Conservation (phyloP, 2,113 vertebrate species). For the Ranitomeya variabilis region DNA sequence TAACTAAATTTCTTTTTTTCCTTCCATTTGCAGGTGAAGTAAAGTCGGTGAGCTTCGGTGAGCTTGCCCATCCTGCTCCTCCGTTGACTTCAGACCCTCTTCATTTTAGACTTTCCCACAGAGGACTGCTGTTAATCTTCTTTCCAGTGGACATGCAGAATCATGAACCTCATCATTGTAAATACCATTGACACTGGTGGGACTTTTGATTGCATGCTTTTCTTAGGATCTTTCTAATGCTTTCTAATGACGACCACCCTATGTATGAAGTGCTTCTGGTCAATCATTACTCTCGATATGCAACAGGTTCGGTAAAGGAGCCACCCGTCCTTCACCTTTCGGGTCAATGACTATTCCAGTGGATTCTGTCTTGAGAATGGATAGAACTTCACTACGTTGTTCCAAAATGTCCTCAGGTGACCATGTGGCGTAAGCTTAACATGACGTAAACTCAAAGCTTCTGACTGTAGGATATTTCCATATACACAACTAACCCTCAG, state of each 20-base stretch:
- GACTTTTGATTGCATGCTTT: slow-evolving; percentile 55
- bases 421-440: slow-evolving; percentile 33
- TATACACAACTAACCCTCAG: slow-evolving; percentile 42
- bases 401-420: slow-evolving; percentile 51
- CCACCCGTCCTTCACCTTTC: neutral
- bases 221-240: slow-evolving; percentile 55
- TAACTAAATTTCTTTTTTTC: slow-evolving; percentile 52
- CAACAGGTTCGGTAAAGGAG: slow-evolving; percentile 41
- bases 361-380: slow-evolving; percentile 46
- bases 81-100: slow-evolving; percentile 50
- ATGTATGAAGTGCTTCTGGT: slow-evolving; percentile 33
- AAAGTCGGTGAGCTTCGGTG: slow-evolving; percentile 48
- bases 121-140: slow-evolving; percentile 49
- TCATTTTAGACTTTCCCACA: slow-evolving; percentile 45
- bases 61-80: slow-evolving; percentile 49
- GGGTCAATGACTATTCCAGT: slow-evolving; percentile 40
- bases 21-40: slow-evolving; percentile 54
- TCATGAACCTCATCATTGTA: slow-evolving; percentile 46
- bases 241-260: slow-evolving; percentile 37
- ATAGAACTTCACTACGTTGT: slow-evolving; percentile 23
- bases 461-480: slow-evolving; percentile 26
- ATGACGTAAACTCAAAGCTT: slow-evolving; percentile 42
- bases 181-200: slow-evolving; percentile 38
- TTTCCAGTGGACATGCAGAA: slow-evolving; percentile 46
- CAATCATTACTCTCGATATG: slow-evolving; percentile 26